A percentile compares a stretch with the other conserved stretches of the same genome.
Conservation (phyloP, 1,140 invertebrate genomes). For the Pseudomyrmex cubaensis region DNA sequence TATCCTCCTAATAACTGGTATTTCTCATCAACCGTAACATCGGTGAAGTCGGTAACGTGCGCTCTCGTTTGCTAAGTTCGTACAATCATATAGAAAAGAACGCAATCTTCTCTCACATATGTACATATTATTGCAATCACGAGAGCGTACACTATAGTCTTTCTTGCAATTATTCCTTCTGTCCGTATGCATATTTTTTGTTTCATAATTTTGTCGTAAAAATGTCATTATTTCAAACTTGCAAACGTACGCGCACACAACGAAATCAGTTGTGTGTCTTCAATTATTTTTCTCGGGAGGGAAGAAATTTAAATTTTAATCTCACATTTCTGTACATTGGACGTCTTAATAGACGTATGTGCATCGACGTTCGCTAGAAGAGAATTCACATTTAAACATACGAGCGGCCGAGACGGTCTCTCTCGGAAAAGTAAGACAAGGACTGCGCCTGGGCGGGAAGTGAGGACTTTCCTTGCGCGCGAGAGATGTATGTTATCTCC, state of each 20-base stretch:
- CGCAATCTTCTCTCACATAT: conserved; percentile 1
- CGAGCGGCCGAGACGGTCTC: neutral
- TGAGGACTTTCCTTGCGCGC: conserved; percentile 33
- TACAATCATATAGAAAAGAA: neutral
- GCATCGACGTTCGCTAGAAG: no score
- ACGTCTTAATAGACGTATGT: no score
- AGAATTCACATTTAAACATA: neutral
- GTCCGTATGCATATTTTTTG: neutral
- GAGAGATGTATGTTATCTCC: conserved; percentile 51
- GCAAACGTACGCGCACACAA: neutral
- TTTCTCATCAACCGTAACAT: conserved; percentile 17
- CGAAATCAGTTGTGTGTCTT: neutral
- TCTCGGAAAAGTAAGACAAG: conserved; percentile 52
- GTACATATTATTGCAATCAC: neutral
- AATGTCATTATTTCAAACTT: neutral
- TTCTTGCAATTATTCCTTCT: neutral
- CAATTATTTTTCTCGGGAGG: neutral
- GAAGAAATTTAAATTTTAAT: no score
- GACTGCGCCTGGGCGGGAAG: conserved; percentile 36
- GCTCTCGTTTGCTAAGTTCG: neutral
- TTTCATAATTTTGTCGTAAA: neutral
- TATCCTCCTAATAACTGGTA: neutral
- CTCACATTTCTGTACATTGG: no score
- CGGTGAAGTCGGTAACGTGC: neutral
- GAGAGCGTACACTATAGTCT: neutral